Conservation (phyloP, 2,888 invertebrate species). For the Himalopsyche tibetana region DNA sequence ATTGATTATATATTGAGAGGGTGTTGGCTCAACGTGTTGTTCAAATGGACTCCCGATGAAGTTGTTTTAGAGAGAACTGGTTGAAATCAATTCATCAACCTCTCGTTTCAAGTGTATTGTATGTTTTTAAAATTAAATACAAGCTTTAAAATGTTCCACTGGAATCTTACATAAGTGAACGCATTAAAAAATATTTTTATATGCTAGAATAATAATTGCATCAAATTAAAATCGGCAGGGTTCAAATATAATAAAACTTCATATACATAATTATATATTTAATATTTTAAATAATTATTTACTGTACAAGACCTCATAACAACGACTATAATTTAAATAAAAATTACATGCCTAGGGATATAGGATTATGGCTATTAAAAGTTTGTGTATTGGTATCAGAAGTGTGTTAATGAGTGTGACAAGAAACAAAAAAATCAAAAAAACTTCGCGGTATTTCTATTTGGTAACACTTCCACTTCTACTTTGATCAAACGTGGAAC, state of each 20-base stretch:
- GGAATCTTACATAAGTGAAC: too few relatives aligned
- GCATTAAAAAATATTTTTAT: not conserved
- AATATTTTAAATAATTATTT: not conserved
- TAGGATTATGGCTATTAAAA: conserved; percentile 13
- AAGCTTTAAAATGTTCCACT: too few relatives aligned
- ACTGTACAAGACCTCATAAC: not conserved
- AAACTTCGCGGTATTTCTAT: conserved; percentile 22
- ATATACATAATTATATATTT: not conserved
- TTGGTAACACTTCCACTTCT: conserved; percentile 7
- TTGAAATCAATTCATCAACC: too few relatives aligned
- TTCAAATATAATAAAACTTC: not conserved
- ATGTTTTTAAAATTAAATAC: too few relatives aligned
- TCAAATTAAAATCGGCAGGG: not conserved
- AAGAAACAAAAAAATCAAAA: not conserved
- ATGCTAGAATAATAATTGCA: not conserved
- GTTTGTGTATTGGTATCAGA: not conserved
- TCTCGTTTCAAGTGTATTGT: too few relatives aligned
- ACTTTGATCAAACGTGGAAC: not conserved
- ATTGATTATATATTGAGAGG: too few relatives aligned
- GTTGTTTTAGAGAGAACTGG: too few relatives aligned
- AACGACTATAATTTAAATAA: not conserved
- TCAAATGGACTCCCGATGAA: too few relatives aligned
- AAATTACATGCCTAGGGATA: not conserved
- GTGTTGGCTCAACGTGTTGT: too few relatives aligned
- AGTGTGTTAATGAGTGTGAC: conserved; percentile 40